phyloP scores from a whole-genome alignment of 2,888 invertebrate species.

The Agrochola macilenta region DNA sequence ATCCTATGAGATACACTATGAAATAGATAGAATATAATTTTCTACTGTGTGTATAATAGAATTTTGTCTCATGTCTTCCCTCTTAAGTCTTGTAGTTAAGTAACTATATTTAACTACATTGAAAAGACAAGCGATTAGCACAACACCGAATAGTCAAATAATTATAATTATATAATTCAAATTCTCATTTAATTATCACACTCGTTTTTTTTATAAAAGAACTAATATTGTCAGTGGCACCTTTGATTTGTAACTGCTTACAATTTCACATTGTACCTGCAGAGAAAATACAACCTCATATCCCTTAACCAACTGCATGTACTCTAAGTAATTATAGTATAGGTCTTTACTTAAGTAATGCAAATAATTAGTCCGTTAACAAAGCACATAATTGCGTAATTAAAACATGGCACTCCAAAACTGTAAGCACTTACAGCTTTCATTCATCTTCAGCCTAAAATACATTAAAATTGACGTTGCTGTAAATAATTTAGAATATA shows the following conservation, averaged over 20 bases:
- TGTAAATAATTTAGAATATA: slow-evolving; percentile 53
- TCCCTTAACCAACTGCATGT: slow-evolving; percentile 38
- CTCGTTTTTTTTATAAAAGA: slow-evolving; percentile 73
- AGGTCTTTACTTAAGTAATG: slow-evolving; percentile 33
- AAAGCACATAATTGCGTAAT: slow-evolving; percentile 30
- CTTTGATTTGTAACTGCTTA: slow-evolving; percentile 75
- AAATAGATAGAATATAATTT: slow-evolving; percentile 67
- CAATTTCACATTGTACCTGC: slow-evolving; percentile 63
- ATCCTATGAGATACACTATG: slow-evolving; percentile 64
- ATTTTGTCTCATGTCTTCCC: slow-evolving; percentile 66
- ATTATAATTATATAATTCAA: slow-evolving; percentile 64
- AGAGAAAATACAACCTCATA: slow-evolving; percentile 59
- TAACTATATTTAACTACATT: slow-evolving; percentile 64
- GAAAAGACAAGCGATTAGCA: slow-evolving; percentile 68
- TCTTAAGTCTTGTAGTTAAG: slow-evolving; percentile 67
- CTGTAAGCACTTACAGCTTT: slow-evolving; percentile 64
- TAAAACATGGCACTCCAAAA: slow-evolving; percentile 41
- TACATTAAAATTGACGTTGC: slow-evolving; percentile 46
- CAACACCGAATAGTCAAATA: slow-evolving; percentile 65
- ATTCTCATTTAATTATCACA: slow-evolving; percentile 69
- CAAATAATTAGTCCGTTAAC: slow-evolving; percentile 43
- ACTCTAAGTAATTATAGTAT: slow-evolving; percentile 50
- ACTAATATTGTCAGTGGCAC: slow-evolving; percentile 88
- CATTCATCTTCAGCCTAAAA: slow-evolving; percentile 31
- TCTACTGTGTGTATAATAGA: slow-evolving; percentile 66